Base-by-base conservation (phyloP, 2,113 vertebrate genomes). In the Calyptommatus sinebrachiatus region DNA sequence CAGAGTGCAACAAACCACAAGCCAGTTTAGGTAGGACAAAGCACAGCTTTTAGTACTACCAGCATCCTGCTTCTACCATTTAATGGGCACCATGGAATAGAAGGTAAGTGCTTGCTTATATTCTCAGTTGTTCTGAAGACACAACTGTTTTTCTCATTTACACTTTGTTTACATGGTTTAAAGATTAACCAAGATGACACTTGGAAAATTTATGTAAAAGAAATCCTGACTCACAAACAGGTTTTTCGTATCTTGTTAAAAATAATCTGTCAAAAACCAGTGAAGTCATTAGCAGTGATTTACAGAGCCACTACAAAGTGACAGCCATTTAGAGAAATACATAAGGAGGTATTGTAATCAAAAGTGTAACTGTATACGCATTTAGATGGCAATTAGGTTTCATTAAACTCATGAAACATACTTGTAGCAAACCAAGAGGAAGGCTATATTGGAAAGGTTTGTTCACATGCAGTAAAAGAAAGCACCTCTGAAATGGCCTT, bases 61-160 rank as follows among this genome's bases (percentile, higher is more conserved):
- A 57, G 53, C 53, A 57, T 18, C 53, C 14, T 18, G 53, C 53
- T 57, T 57, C 53, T 57, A 14, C 53, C 12, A 16, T 18, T 57
- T 18, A 11, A 57, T 18, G 16, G 53, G 53, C 53, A 57, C 53
- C 53, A 75, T 81, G 28, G 65, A 53, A n/a, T n/a, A 57, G 66
- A 48, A 70, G 16, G 12, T 31, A 75, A 81, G 73, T 76, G 73
- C 73, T 62, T 81, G 66, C 31, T 61, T 61, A 70, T 45, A 66
- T 76, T 76, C 62, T 76, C 2, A 29, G 29, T 72, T 18, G 14
- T 66, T 22, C 12, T 24, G 41, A 61, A 66, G 76, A 6, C 46
- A 53, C 28, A 77, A 48, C 72, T 73, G 50, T 28, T 46, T 61
- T 24, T 41, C 22, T 70, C 67, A 78, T 24, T 45, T 61, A 46